These are phyloP conservation scores for Glaucomys volans DNA, from an alignment of 2,113 vertebrate genomes.

Conservation along the genomic window DNA sequence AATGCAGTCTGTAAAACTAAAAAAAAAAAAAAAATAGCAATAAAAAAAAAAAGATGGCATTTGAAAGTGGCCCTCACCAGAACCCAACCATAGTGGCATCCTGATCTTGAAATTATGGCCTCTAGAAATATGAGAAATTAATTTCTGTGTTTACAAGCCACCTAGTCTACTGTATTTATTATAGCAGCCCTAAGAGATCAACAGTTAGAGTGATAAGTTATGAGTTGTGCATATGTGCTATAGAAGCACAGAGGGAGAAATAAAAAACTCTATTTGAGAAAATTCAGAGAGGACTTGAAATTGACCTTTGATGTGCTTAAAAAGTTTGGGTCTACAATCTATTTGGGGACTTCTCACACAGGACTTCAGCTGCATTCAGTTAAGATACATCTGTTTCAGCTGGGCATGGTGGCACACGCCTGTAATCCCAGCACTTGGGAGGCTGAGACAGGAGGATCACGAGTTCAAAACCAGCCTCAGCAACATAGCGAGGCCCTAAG, in stretches of 20 bases:
- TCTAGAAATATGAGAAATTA: neutral
- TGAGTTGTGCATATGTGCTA: neutral
- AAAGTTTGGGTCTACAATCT: neutral
- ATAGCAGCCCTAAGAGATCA: neutral
- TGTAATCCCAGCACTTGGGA: no score
- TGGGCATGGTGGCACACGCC: no score
- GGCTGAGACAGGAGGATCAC: no score
- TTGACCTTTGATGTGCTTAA: neutral
- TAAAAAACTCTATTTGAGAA: neutral
- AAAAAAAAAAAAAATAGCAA: no score
- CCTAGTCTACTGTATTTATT: neutral
- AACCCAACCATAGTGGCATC: neutral
- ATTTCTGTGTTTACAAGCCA: neutral
- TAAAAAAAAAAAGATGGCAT: no score
- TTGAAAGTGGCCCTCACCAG: neutral
- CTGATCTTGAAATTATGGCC: neutral
- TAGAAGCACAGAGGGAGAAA: neutral
- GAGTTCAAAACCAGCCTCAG: no score
- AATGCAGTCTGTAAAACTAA: no score
- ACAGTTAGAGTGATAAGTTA: neutral
- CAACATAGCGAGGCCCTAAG: no score
- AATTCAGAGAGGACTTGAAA: neutral
- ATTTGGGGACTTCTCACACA: neutral
- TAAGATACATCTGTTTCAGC: conserved; percentile 53
- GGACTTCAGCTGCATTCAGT: neutral